Evolutionary conservation across 2,888 invertebrate species (phyloP).

Genomic region (Pristionchus fissidentatus): DNA sequence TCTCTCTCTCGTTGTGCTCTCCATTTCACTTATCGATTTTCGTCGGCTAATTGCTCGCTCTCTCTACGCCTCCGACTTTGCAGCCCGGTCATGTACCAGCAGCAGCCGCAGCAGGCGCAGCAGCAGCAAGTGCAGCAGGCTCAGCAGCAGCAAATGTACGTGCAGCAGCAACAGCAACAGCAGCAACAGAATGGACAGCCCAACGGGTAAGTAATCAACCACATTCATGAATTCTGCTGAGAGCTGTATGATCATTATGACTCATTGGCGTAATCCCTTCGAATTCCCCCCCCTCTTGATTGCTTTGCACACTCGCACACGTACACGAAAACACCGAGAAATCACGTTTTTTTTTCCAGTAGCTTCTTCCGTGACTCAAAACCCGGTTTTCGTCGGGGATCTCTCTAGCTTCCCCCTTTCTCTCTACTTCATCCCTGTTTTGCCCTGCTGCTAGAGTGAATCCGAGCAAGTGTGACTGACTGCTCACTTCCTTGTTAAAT

Average conservation of each 20-base stretch:
- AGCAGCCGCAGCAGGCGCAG: constrained; percentile 37
- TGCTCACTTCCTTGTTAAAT: not conserved
- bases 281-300: not conserved
- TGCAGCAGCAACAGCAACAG: constrained; percentile 20
- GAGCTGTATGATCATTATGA: not conserved
- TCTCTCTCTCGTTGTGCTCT: too few relatives aligned
- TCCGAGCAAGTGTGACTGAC: not conserved
- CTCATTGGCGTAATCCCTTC: not conserved
- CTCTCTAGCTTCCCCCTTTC: not conserved
- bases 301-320: constrained; percentile 7
- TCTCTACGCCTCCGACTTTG: not conserved
- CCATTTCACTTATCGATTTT: constrained; percentile 33
- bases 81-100: constrained; percentile 42
- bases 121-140: not conserved
- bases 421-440: not conserved
- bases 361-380: not conserved
- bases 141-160: constrained; percentile 17
- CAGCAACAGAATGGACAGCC: constrained; percentile 2
- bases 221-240: not conserved
- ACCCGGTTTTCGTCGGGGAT: not conserved
- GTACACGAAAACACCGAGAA: not conserved
- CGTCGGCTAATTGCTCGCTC: not conserved
- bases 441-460: not conserved
- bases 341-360: not conserved
- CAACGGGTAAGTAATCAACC: not conserved